Conservation (phyloP, 1,140 invertebrate species). For the silkworm (Bombyx mori) region ASM3026992v2 NC_085124.1:7487001-7487500, state of each 20-base stretch:
- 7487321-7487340: too few species aligned
- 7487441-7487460: too few species aligned
- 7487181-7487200: conserved; percentile 30
- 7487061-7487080: conserved; percentile 63
- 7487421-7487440: too few species aligned
- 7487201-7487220: background rate
- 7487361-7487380: too few species aligned
- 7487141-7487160: conserved; percentile 61
- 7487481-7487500: too few species aligned
- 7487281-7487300: background rate
- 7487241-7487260: too few species aligned
- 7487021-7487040: conserved; percentile 19
- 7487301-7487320: too few species aligned
- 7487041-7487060: conserved; percentile 36
- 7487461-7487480: too few species aligned
- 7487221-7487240: too few species aligned
- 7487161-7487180: conserved; percentile 38
- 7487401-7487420: too few species aligned
- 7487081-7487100: conserved; percentile 48
- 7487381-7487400: too few species aligned
- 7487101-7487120: conserved; percentile 54
- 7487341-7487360: too few species aligned
- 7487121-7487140: conserved; percentile 61
- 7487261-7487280: background rate
- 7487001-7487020: conserved; percentile 49